Conservation (phyloP, 1,140 invertebrate species). For the Piezodorus guildinii region DNA sequence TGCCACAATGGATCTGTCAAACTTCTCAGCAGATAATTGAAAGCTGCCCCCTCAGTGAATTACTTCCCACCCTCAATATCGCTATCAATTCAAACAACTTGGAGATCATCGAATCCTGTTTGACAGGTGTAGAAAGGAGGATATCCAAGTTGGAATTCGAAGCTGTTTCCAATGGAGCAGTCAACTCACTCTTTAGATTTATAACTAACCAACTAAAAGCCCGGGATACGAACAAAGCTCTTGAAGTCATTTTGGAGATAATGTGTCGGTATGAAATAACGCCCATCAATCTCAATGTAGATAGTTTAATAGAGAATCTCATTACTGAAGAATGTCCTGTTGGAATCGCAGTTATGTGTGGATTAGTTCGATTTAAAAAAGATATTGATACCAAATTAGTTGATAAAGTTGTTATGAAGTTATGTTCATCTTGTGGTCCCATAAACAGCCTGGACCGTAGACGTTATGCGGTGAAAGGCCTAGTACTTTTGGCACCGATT, state of each 20-base stretch:
- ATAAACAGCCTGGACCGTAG: background rate
- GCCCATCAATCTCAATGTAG: constrained; percentile 3
- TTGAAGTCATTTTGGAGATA: constrained; percentile 15
- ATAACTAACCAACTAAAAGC: background rate
- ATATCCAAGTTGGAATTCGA: constrained; percentile 13
- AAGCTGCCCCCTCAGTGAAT: constrained; percentile 18
- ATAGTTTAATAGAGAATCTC: constrained; percentile 12
- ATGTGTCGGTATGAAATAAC: background rate
- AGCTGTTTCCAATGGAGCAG: constrained; percentile 14
- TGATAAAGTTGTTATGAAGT: background rate
- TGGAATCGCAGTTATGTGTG: background rate
- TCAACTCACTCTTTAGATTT: constrained; percentile 14
- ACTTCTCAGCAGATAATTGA: constrained; percentile 15
- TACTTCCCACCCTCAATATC: constrained; percentile 2
- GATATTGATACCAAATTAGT: constrained; percentile 1
- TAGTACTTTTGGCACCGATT: constrained; percentile 2
- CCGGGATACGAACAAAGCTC: background rate
- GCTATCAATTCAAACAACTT: constrained; percentile 3
- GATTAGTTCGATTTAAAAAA: background rate
- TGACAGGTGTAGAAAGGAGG: background rate
- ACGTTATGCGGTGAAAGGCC: background rate
- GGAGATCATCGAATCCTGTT: constrained; percentile 1
- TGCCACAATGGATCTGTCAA: constrained; percentile 4
- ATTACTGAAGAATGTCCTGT: background rate
- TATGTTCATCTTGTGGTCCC: background rate